phyloP scores from a whole-genome alignment of 64 coral and sea anemone species.

The Porites australiensis region DNA sequence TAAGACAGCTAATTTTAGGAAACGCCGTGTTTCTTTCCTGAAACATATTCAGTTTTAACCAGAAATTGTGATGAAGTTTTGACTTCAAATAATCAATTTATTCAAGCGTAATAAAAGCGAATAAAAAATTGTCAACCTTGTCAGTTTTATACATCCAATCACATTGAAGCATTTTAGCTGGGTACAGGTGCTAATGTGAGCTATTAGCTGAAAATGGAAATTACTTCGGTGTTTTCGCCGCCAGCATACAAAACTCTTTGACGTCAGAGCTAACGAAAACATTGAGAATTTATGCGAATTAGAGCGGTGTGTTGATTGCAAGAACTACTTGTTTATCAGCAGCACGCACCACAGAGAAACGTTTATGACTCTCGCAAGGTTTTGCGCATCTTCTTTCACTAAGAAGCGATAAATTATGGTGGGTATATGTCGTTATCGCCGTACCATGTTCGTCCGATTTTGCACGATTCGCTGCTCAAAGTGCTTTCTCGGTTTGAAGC shows the following conservation, averaged over 20 bases:
- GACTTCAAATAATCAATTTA: not conserved
- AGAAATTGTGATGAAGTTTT: not conserved
- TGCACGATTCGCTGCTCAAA: not conserved
- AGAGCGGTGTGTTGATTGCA: conserved; percentile 24
- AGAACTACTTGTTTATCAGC: conserved; percentile 9
- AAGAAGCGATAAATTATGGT: conserved; percentile 17
- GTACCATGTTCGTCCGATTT: not conserved
- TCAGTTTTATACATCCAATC: not conserved
- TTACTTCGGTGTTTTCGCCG: conserved; percentile 10
- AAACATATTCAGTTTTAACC: too few relatives aligned
- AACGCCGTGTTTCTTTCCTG: not conserved
- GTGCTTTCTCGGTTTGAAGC: too few relatives aligned
- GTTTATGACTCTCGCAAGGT: not conserved
- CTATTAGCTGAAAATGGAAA: conserved; percentile 39
- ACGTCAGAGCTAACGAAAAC: conserved; percentile 35
- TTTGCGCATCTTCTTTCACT: not conserved
- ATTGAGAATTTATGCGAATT: conserved; percentile 59
- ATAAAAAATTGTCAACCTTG: not conserved
- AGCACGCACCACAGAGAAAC: not conserved
- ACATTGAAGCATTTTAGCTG: not conserved
- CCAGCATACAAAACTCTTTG: conserved; percentile 6
- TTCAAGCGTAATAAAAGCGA: not conserved
- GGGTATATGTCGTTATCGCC: not conserved
- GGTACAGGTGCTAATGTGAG: not conserved
- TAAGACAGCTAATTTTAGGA: not conserved